These are phyloP conservation scores for Mamestra configurata DNA, from an alignment of 1,140 invertebrate genomes.

Conservation along the genomic window DNA sequence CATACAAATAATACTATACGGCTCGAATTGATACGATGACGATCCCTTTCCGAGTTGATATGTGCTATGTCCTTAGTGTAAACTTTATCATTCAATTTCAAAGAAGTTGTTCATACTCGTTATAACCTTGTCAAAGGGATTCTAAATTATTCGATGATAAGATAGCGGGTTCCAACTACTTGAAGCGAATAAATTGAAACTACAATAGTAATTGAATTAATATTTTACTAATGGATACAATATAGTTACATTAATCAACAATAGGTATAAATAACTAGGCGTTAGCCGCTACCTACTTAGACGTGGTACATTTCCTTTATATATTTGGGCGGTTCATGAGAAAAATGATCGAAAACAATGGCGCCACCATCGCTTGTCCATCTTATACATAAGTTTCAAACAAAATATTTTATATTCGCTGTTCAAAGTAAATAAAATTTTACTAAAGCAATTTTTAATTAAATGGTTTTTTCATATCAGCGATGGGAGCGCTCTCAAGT, in stretches of 20 bases:
- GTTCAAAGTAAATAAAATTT: too few species aligned
- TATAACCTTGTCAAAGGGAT: too few species aligned
- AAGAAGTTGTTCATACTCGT: too few species aligned
- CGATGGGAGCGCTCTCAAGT: not conserved
- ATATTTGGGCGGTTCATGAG: not conserved
- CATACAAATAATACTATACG: too few species aligned
- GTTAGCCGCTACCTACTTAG: conserved; percentile 69
- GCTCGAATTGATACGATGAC: too few species aligned
- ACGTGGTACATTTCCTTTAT: conserved; percentile 54
- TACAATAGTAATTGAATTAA: conserved; percentile 59
- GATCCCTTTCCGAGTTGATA: too few species aligned
- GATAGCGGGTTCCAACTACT: not conserved
- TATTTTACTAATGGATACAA: conserved; percentile 84
- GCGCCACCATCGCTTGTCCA: not conserved
- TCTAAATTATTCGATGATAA: not conserved
- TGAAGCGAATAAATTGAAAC: conserved; percentile 56
- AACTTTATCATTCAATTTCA: too few species aligned
- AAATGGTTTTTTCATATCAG: not conserved
- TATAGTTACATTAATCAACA: conserved; percentile 82
- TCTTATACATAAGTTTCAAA: too few species aligned
- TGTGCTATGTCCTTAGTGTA: too few species aligned
- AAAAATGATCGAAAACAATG: not conserved
- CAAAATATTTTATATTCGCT: too few species aligned
- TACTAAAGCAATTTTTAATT: too few species aligned
- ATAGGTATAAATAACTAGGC: conserved; percentile 78